Evolutionary conservation across 2,113 vertebrate species (phyloP).

Genomic region (Oryctolagus cuniculus): mOryCun1.1 NC_091441.1:50447001-50447500

Average conservation of each 20-base stretch:
- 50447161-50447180: constrained; percentile 18
- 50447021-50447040: neutral
- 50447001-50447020: neutral
- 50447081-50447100: neutral
- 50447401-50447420: neutral
- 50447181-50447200: neutral
- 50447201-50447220: neutral
- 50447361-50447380: neutral
- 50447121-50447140: neutral
- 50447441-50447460: too few species aligned
- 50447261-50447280: neutral
- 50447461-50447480: too few species aligned
- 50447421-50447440: neutral
- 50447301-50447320: neutral
- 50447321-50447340: neutral
- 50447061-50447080: neutral
- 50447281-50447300: neutral
- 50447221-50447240: neutral
- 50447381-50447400: neutral
- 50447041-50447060: neutral
- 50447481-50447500: too few species aligned
- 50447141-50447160: neutral
- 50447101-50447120: neutral
- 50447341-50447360: neutral
- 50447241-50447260: neutral